Evolutionary conservation across 2,113 vertebrate species (phyloP).

Genomic region (Ceyx margarethae): DNA sequence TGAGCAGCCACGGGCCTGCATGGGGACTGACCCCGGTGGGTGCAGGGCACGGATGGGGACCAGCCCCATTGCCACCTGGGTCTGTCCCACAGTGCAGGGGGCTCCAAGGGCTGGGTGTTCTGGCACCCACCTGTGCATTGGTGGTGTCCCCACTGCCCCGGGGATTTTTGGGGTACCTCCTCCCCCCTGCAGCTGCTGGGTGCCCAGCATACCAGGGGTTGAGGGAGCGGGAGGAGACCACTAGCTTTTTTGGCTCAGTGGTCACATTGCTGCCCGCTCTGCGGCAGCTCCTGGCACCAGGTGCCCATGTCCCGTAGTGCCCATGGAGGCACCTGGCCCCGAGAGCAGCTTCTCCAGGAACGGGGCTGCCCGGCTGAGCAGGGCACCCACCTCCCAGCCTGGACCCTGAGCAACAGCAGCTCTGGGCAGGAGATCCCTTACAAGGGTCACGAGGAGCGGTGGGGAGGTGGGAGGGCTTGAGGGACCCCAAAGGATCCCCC

Average conservation of each 20-base stretch:
- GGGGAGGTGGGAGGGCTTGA: not conserved
- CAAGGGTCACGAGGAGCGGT: not conserved
- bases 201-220: not conserved
- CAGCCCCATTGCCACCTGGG: not conserved
- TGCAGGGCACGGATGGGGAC: not conserved
- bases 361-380: rapidly evolving
- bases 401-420: not conserved
- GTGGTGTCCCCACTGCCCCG: not conserved
- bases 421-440: not conserved
- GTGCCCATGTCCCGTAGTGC: not conserved
- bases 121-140: not conserved
- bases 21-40: rapidly evolving
- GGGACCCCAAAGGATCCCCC: not conserved
- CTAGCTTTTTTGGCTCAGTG: too few species aligned
- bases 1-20: rapidly evolving
- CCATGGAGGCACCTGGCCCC: not conserved
- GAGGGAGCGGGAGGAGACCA: rapidly evolving
- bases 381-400: rapidly evolving
- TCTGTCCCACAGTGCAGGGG: not conserved
- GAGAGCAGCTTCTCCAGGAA: not conserved
- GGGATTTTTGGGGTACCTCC: not conserved
- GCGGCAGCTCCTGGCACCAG: not conserved
- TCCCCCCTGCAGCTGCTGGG: not conserved
- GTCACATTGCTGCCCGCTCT: not conserved
- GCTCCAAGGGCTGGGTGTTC: not conserved